Conservation (phyloP, 2,888 invertebrate genomes). For the Agrotis segetum region DNA sequence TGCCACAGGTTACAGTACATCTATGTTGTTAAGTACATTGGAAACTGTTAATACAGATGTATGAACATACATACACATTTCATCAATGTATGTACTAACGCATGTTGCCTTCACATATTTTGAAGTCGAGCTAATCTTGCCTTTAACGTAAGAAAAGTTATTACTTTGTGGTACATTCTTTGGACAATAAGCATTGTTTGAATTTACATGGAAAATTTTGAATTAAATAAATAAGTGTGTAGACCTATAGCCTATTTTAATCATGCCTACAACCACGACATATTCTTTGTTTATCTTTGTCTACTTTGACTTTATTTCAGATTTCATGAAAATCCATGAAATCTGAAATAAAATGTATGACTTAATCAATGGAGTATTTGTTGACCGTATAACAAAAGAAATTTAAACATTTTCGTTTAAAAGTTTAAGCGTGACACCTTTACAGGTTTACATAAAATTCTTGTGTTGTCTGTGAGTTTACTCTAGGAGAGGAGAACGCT, state of each 20-base stretch:
- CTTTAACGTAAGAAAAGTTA: slow-evolving; percentile 1
- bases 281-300: slow-evolving; percentile 7
- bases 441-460: background rate
- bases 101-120: slow-evolving; percentile 2
- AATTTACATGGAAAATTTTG: slow-evolving; percentile 34
- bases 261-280: background rate
- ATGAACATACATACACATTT: slow-evolving; percentile 3
- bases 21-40: slow-evolving; percentile 13
- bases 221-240: slow-evolving; percentile 11
- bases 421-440: too few species aligned
- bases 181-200: slow-evolving; percentile 37
- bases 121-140: slow-evolving; percentile 2
- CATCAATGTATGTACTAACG: background rate
- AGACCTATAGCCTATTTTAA: background rate
- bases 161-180: slow-evolving; percentile 18
- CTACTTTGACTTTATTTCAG: slow-evolving; percentile 10
- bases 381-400: too few species aligned
- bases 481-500: background rate
- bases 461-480: background rate
- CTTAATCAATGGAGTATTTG: background rate
- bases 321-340: background rate
- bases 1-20: slow-evolving; percentile 9
- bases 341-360: background rate
- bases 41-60: slow-evolving; percentile 22
- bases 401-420: background rate